Conservation (phyloP, 1,140 invertebrate genomes). For the Heliconius eleuchia region DNA sequence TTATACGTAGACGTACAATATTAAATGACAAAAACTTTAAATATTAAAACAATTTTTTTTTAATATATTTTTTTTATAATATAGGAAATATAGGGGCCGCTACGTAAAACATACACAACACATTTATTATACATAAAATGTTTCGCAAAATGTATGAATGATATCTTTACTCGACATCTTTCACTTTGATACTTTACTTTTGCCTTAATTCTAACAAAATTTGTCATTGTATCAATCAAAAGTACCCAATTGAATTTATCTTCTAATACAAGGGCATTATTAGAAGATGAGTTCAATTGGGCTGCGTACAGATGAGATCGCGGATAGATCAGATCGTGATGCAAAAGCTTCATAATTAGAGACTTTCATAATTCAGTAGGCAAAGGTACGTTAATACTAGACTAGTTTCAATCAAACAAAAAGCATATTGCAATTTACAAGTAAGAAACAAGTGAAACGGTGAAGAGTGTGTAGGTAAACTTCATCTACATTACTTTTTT, state of each 20-base stretch:
- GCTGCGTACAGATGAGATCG: not conserved
- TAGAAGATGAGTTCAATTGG: no score
- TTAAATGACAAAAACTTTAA: no score
- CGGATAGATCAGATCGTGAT: not conserved
- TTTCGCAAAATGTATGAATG: no score
- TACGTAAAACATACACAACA: no score
- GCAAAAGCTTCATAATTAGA: not conserved
- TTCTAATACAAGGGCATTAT: not conserved
- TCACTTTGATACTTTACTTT: no score
- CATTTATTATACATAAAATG: no score
- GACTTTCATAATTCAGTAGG: not conserved
- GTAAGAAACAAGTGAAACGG: not conserved
- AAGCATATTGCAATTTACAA: not conserved
- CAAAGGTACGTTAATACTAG: not conserved
- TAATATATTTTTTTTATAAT: no score
- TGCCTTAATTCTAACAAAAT: not conserved
- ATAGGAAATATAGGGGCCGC: no score
- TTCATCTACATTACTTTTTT: no score
- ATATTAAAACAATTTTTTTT: no score
- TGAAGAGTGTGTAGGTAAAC: no score
- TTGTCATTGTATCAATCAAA: not conserved
- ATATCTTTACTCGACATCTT: not conserved
- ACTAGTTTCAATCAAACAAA: not conserved
- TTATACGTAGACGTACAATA: no score
- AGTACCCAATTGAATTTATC: not conserved